Evolutionary conservation across 2,113 vertebrate genomes (phyloP), one percentile per base, ranked within the genome.

Genomic region (Steatornis caripensis): DNA sequence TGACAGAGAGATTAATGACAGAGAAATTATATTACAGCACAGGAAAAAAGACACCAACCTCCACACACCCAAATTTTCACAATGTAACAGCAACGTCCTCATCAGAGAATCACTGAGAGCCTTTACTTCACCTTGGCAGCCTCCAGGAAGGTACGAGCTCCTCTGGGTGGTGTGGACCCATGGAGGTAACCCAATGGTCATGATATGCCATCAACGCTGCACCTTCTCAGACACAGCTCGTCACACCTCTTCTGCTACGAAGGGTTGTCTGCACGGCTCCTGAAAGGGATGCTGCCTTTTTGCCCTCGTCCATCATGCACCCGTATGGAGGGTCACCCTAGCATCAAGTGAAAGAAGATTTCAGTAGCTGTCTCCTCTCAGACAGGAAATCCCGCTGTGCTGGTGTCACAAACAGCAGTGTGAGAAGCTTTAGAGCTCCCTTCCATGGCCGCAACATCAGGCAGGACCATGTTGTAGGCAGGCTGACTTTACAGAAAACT

Each of bases 231-330:
- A 16, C 4, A 21, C 3, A 9, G 16, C 9, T 58, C 2, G 0
- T 46, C 27, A 15, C 11, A 23, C 1, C 16, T 66, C 15, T 53
- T 72, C 71, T 64, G 30, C 26, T 36, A 80, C 34, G 64, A 80
- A 49, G 10, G 12, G 13, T 36, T 8, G 2, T 20, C 11, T 51
- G 11, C 2, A 1, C 0, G 2, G 12, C 10, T 85, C 37, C 65
- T 51, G 61, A 54, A 64, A 83, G 16, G 15, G 20, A 11, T 29
- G 11, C 18, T 45, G n/a, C 7, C 11, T 66, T 82, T 88, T n/a
- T 26, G 45, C 13, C 19, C 4, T 64, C 3, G 1, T 80, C 18
- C 22, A 13, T 49, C 4, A 11, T 11, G n/a, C 32, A 24, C 11
- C 12, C 1, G 78, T 61, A 34, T 30, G 30, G 20, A 80, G 9